Evolutionary conservation across 2,888 invertebrate species (phyloP).

Genomic region (Lomographa bimaculata): DNA sequence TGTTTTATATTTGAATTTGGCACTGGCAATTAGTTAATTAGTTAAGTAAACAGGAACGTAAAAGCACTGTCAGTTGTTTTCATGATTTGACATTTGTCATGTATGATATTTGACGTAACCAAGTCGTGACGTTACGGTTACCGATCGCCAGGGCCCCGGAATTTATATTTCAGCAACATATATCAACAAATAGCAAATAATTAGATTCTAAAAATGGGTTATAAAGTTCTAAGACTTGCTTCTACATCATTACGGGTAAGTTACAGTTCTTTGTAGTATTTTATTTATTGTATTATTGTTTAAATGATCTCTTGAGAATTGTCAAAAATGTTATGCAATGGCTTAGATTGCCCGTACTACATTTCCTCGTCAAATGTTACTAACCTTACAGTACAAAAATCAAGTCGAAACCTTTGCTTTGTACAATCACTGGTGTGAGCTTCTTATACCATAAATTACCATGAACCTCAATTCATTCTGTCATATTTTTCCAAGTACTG

Average conservation of each 20-base stretch:
- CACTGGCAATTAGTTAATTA: no score
- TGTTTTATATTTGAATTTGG: no score
- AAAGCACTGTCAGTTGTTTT: no score
- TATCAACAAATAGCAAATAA: slow-evolving; percentile 34
- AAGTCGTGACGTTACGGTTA: slow-evolving; percentile 7
- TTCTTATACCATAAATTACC: slow-evolving; percentile 2
- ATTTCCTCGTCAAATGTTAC: no score
- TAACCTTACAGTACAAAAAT: no score
- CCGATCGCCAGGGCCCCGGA: slow-evolving; percentile 53
- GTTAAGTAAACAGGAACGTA: no score
- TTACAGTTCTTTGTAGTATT: slow-evolving; percentile 17
- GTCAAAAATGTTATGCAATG: slow-evolving; percentile 69
- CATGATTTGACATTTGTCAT: no score
- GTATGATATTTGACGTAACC: no score
- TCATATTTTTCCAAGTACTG: slow-evolving; percentile 33
- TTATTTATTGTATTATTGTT: no score
- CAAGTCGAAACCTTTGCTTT: no score
- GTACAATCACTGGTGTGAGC: no score
- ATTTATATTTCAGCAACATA: slow-evolving; percentile 37
- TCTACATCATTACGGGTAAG: slow-evolving; percentile 71
- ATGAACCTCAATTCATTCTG: slow-evolving; percentile 36
- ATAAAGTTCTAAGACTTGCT: slow-evolving; percentile 70
- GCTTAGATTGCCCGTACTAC: slow-evolving; percentile 3
- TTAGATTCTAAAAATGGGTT: slow-evolving; percentile 59
- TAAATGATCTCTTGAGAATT: no score